Evolutionary conservation across 2,888 invertebrate genomes (phyloP), one percentile per base, ranked within the genome.

Genomic region (Ramazzottius varieornatus): DNA sequence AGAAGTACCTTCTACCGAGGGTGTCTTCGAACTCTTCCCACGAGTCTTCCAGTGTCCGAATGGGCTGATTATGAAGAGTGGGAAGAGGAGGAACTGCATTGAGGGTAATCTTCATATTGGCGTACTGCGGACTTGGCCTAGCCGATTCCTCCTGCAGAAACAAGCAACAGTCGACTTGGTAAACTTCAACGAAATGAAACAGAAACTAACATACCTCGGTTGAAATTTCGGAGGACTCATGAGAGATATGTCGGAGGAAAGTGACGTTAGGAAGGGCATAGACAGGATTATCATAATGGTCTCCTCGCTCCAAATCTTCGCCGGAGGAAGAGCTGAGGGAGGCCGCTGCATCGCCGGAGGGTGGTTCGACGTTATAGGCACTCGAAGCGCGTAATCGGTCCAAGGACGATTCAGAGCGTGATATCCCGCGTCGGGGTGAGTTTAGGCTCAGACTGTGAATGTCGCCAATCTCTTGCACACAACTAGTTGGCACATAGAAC

Each of bases 1-100:
- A 73, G 68, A 76, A 78, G 69, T 72, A 77, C 2, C 70, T 69
- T 29, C 77, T 69, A 20, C 74, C 73, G n/a, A 67, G 69, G 13
- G 69, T 66, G 65, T 76, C 76, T 13, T 71, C 69, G 68, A 73
- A 76, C 66, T 75, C 73, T 29, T 73, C 73, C 77, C 77, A 78
- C 46, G 70, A 69, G 66, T 73, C 69, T 13, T 63, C 64, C 32
- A 72, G 66, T n/a, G 66, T 54, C 16, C 69, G 68, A 29, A 68
- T 46, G n/a, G 71, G 71, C 1, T 63, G 34, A 33, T 67, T 66
- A 8, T 65, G 64, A 1, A 20, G 8, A 63, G 16, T 32, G 32
- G 54, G 54, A 54, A 29, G 4, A 13, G 54, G 54, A 13, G 54
- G 54, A 8, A 24, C 54, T 4, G 20, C 8, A 24, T 54, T 4